Conservation (phyloP, 2,797 vertebrate genomes). For the Artibeus jamaicensis region DNA sequence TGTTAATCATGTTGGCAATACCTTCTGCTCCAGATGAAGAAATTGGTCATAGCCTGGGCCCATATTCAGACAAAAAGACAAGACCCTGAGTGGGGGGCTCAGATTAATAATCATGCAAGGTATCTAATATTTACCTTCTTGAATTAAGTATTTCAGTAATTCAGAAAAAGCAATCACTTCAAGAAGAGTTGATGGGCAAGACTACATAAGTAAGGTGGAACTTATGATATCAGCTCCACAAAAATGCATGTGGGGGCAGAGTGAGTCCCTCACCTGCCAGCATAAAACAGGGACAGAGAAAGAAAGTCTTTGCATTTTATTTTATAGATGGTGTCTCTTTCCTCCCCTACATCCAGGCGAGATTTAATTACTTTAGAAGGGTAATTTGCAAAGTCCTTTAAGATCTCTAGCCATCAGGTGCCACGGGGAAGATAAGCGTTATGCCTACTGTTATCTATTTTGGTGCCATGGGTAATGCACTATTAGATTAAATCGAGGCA, state of each 20-base stretch:
- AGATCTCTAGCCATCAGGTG: constrained; percentile 46
- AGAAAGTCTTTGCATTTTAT: not conserved
- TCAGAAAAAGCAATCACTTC: not conserved
- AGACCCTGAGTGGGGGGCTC: not conserved
- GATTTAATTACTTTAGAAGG: constrained; percentile 57
- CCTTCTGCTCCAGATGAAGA: not conserved
- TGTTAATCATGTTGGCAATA: not conserved
- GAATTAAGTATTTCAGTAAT: not conserved
- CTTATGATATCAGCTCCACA: not conserved
- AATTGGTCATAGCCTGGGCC: not conserved
- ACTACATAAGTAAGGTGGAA: not conserved
- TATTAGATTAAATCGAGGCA: not conserved
- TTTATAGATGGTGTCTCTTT: constrained; percentile 30
- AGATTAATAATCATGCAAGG: not conserved
- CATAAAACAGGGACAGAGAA: not conserved
- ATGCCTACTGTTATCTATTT: constrained; percentile 48
- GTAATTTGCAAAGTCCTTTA: constrained; percentile 56
- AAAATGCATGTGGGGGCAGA: not conserved
- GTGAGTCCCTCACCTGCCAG: not conserved
- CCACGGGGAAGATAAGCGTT: not conserved
- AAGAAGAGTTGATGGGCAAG: not conserved
- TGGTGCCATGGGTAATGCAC: constrained; percentile 5
- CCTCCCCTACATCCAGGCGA: not conserved
- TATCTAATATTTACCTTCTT: not conserved
- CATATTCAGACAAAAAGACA: not conserved